Evolutionary conservation across 1,140 invertebrate species (phyloP).

Genomic region (Tribolium castaneum): DNA sequence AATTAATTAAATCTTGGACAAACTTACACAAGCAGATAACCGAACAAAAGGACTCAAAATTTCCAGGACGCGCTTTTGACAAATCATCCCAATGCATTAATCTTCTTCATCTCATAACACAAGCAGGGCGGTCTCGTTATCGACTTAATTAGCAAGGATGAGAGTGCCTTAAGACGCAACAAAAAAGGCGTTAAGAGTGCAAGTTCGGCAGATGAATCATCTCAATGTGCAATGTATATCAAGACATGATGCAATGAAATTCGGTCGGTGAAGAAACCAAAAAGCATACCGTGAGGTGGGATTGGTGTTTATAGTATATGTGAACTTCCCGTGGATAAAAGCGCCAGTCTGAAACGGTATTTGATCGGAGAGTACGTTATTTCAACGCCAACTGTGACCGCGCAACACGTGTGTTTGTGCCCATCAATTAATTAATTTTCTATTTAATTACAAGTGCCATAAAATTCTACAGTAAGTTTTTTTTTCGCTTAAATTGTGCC

Average conservation of each 20-base stretch:
- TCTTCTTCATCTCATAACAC: background rate
- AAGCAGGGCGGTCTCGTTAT: conserved; percentile 4
- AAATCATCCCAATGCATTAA: background rate
- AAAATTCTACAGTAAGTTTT: background rate
- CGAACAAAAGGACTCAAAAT: background rate
- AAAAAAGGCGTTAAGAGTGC: conserved; percentile 24
- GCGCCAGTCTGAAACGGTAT: conserved; percentile 23
- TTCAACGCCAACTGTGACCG: background rate
- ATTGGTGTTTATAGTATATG: conserved; percentile 13
- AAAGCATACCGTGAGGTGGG: conserved; percentile 24
- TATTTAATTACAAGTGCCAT: background rate
- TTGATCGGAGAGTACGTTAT: background rate
- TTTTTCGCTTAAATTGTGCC: background rate
- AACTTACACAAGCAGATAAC: too few species aligned
- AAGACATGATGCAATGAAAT: conserved; percentile 7
- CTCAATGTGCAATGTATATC: conserved; percentile 13
- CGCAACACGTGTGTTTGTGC: conserved; percentile 26
- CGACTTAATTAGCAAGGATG: conserved; percentile 16
- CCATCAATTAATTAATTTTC: background rate
- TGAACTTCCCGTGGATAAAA: conserved; percentile 27
- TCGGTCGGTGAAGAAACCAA: conserved; percentile 24
- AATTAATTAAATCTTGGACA: background rate
- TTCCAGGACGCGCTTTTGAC: background rate
- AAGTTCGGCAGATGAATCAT: background rate
- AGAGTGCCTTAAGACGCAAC: background rate